Evolutionary conservation across 2,113 vertebrate genomes (phyloP), one percentile per base, ranked within the genome.

Genomic region (Australoheros scitulus): DNA sequence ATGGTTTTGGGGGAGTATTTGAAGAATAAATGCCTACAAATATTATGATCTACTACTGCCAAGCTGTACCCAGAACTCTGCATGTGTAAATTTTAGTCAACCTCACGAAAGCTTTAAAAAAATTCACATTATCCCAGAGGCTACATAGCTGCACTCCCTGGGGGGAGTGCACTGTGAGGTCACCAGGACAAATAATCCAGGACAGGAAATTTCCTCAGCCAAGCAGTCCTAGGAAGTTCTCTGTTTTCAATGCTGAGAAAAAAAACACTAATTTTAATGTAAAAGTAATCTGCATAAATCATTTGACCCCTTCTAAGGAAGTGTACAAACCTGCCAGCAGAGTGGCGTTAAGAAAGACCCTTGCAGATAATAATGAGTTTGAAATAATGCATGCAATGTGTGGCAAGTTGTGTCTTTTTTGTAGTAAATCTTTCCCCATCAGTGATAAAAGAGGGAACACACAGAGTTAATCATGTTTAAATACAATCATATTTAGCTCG

Each of bases 141-240:
- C 63, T 26, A 41, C 74, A 87, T 80, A 58, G 32, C 55, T 78
- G 26, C n/a, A 68, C n/a, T 84, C 84, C 86, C 82, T 29, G 24
- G 50, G 70, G 61, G 83, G 63, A 56, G 74, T 80, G 34, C 64
- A 87, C 14, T 34, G 32, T 4, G 32, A 78, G 89, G 91, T 88
- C 91, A 89, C 60, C 22, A 38, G 41, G 56, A 81, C 83, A 68
- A 84, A 34, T 78, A 77, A 74, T 80, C 83, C 60, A 50, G 55
- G 41, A 41, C 55, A 32, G 82, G 90, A 92, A 82, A 81, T 86
- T 65, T 83, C 41, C 60, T 6, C 59, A 61, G 78, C 76, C 82
- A 86, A 86, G 83, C 50, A 61, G 6, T 26, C 70, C 11, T 38
- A 20, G 81, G 56, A 83, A 90, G 87, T 20, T 6, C 7, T 0